Evolutionary conservation across 2,888 invertebrate genomes (phyloP).

Genomic region (Teinopalpus imperialis): DNA sequence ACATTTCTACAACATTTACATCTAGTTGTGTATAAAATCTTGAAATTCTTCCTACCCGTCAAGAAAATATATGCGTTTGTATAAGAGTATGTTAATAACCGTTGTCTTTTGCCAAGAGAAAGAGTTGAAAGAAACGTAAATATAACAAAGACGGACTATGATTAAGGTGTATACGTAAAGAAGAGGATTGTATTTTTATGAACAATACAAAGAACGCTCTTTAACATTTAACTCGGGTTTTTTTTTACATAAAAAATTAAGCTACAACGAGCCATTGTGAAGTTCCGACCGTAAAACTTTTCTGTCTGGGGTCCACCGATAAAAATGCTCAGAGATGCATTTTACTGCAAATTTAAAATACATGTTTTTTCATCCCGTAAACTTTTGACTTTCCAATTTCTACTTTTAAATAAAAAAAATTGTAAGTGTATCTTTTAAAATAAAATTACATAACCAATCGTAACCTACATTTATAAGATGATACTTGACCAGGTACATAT

Average conservation of each 20-base stretch:
- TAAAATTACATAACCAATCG: no score
- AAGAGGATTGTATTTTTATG: slow-evolving; percentile 5
- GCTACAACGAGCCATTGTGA: slow-evolving; percentile 26
- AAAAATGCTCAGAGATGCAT: slow-evolving; percentile 18
- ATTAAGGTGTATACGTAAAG: slow-evolving; percentile 10
- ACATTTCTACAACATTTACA: no score
- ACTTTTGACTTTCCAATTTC: not conserved
- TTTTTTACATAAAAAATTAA: slow-evolving; percentile 16
- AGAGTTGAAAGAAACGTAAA: slow-evolving; percentile 1
- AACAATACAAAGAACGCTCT: slow-evolving; percentile 16
- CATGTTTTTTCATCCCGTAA: slow-evolving; percentile 1
- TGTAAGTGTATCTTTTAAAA: no score
- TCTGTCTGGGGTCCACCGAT: slow-evolving; percentile 23
- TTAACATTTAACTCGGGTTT: slow-evolving; percentile 11
- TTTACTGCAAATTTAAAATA: slow-evolving; percentile 24
- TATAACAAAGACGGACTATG: slow-evolving; percentile 8
- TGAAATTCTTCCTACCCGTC: no score
- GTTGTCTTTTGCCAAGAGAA: no score
- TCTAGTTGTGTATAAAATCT: no score
- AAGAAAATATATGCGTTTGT: no score
- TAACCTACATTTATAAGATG: no score
- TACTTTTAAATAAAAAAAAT: no score
- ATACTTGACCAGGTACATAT: no score
- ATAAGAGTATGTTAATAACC: no score
- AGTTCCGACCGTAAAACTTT: slow-evolving; percentile 29